phyloP scores from a whole-genome alignment of 2,797 vertebrate species.

The Atherinosoma microstoma region DNA sequence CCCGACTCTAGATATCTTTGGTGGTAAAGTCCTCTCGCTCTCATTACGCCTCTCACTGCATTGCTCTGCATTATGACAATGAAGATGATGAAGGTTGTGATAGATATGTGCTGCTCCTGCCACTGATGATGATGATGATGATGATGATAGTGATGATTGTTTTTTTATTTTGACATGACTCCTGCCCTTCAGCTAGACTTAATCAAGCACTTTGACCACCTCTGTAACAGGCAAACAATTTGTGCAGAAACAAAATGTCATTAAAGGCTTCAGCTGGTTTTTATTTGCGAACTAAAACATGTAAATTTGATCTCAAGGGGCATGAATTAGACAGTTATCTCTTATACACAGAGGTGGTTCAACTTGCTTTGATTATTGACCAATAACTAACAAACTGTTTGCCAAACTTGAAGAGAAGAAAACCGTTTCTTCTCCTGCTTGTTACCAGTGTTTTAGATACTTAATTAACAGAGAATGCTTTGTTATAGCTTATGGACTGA shows the following conservation, averaged over 20 bases:
- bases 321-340: neutral
- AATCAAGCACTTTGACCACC: conserved; percentile 73
- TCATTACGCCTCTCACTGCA: conserved; percentile 72
- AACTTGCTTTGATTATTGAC: conserved; percentile 66
- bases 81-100: conserved; percentile 44
- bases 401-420: conserved; percentile 47
- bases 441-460: conserved; percentile 36
- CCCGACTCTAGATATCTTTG: conserved; percentile 98
- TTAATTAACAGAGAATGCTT: conserved; percentile 52
- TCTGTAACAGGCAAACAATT: conserved; percentile 32
- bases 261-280: neutral
- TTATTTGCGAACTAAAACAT: neutral
- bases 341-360: conserved; percentile 56
- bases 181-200: conserved; percentile 34
- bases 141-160: conserved; percentile 39
- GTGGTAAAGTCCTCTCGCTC: conserved; percentile 90
- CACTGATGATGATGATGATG: conserved; percentile 37
- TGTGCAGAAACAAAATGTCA: neutral
- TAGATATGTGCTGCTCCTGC: conserved; percentile 46
- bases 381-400: conserved; percentile 57
- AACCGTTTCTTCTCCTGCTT: conserved; percentile 59
- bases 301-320: conserved; percentile 2
- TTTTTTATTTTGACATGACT: conserved; percentile 58
- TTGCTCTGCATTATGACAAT: conserved; percentile 70
- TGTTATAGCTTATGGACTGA: conserved; percentile 50